Percentiles rank a stretch among this genome's conserved stretches.
phyloP scores from a whole-genome alignment of 2,113 vertebrate species.

The Cnemophilus loriae region DNA sequence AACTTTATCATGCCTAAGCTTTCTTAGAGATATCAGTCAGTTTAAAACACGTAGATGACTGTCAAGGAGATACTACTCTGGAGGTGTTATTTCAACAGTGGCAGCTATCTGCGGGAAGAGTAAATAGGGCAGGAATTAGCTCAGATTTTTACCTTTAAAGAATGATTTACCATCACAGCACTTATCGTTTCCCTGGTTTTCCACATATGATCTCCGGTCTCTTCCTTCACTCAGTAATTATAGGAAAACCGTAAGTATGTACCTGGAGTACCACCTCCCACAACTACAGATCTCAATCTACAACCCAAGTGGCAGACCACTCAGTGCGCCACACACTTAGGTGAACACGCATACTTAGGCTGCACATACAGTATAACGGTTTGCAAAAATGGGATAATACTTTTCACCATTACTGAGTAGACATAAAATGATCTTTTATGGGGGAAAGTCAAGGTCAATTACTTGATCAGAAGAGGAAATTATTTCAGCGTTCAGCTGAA shows the following conservation, averaged over 20 bases:
- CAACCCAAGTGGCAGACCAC: background rate
- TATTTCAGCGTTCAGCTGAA: background rate
- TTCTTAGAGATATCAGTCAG: background rate
- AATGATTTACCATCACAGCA: background rate
- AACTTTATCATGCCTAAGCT: constrained; percentile 38
- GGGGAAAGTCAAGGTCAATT: background rate
- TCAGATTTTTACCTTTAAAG: background rate
- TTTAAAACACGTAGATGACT: constrained; percentile 18
- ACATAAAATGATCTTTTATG: background rate
- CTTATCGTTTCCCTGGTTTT: background rate
- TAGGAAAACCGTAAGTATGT: background rate
- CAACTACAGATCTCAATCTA: background rate
- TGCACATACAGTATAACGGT: background rate
- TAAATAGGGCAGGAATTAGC: background rate
- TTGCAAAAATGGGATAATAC: background rate
- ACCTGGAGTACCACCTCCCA: background rate
- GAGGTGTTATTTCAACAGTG: background rate
- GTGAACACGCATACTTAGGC: background rate
- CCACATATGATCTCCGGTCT: accelerated
- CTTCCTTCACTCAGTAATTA: background rate
- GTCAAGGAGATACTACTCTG: background rate
- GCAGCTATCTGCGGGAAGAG: background rate
- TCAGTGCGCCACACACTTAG: accelerated
- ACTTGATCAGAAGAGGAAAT: background rate
- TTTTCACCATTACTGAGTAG: background rate